phyloP scores from a whole-genome alignment of 2,113 vertebrate genomes.

The Bos indicus region DNA sequence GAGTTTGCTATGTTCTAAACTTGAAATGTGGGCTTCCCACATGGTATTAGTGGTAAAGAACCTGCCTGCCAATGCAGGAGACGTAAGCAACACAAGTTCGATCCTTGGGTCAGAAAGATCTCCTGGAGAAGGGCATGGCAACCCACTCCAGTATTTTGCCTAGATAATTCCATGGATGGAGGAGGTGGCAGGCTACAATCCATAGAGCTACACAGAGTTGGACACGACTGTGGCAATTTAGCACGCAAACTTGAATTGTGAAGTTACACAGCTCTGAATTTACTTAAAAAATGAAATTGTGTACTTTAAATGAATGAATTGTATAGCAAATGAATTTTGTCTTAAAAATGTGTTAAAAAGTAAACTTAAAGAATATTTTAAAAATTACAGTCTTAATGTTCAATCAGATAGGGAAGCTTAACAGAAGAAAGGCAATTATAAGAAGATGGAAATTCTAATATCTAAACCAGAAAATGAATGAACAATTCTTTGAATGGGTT shows the following conservation, averaged over 20 bases:
- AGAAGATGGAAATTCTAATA: background rate
- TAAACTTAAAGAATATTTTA: background rate
- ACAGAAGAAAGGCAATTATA: background rate
- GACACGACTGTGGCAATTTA: background rate
- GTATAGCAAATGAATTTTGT: background rate
- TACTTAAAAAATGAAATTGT: background rate
- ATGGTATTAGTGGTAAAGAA: background rate
- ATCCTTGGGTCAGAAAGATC: background rate
- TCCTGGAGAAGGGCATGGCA: background rate
- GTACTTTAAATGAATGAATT: background rate
- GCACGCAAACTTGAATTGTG: background rate
- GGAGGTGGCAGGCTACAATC: background rate
- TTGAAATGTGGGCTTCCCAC: background rate
- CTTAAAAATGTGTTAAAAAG: background rate
- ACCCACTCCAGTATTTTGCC: background rate
- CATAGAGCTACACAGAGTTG: background rate
- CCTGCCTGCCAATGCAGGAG: background rate
- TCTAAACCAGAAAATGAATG: background rate
- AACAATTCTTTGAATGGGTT: background rate
- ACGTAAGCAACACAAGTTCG: fast-evolving
- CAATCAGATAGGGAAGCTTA: background rate
- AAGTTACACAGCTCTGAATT: background rate
- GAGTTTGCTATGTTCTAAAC: background rate
- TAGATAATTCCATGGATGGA: background rate
- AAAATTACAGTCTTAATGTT: background rate